Base-by-base conservation (phyloP, 2,797 vertebrate genomes). In the Alauda arvensis region DNA sequence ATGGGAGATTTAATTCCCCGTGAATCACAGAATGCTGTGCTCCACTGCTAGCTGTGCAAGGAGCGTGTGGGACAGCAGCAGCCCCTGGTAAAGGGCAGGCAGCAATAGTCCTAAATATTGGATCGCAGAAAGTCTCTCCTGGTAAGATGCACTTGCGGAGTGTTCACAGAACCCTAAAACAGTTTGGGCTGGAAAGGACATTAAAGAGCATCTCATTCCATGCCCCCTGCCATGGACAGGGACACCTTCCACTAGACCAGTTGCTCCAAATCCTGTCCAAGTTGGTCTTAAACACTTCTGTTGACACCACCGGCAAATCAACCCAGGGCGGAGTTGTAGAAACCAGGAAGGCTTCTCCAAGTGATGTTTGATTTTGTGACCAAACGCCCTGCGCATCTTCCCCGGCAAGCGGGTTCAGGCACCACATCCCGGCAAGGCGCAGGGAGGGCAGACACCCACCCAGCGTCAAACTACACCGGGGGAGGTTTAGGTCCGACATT, bases 11-110 rank as follows among this genome's bases (percentile, higher is more conserved):
- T 59, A 25, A n/a, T 39, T 67, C 59, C 20, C 20, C 20, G 20
- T 18, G 33, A 43, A 33, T 40, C 14, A 3, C 34, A 6, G 42
- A 15, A 31, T 1, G 7, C 66, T 65, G 34, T 7, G 4, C 45
- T 43, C 8, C 0, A 1, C 17, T 57, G n/a, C 45, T 24, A 18
- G 21, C 53, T 21, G 3, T 3, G 2, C 1, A 2, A 33, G 37
- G 34, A 40, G 21, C 0, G 0, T 10, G 8, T 2, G 5, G 20
- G 25, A 43, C 34, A 68, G 15, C 39, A 48, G 18, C 0, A 3
- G 42, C 39, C 1, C 15, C 43, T 11, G 6, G 1, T 2, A 8
- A 62, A 46, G 9, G 52, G n/a, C 51, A 14, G 43, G 23, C 24
- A 78, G 19, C 9, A 4, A 5, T 8, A 34, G 37, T 63, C n/a